A percentile compares a stretch with the other conserved stretches of the same genome.
Evolutionary conservation across 2,113 vertebrate genomes (phyloP).

Genomic region (zebrafish (Danio rerio)): GRCz12tu NC_133194.1:30369001-30369500

Average conservation of each 20-base stretch:
- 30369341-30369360: background rate
- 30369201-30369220: too few species aligned
- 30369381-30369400: background rate
- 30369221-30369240: background rate
- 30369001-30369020: too few species aligned
- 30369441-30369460: background rate
- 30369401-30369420: background rate
- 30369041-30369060: too few species aligned
- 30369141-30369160: too few species aligned
- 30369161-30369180: too few species aligned
- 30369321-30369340: background rate
- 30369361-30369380: background rate
- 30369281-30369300: background rate
- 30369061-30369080: too few species aligned
- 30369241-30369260: background rate
- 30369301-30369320: background rate
- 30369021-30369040: too few species aligned
- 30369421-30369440: background rate
- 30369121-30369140: too few species aligned
- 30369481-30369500: conserved; percentile 11
- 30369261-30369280: background rate
- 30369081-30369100: too few species aligned
- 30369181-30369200: too few species aligned
- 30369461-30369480: conserved; percentile 17
- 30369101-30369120: too few species aligned